phyloP scores from a whole-genome alignment of 2,113 vertebrate species.

The Sus scrofa region T2T-Sscrofa CM000818.6:56811501-56812000 shows the following conservation, averaged over 20 bases:
- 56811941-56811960: background rate
- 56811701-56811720: background rate
- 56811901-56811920: background rate
- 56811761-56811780: background rate
- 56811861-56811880: background rate
- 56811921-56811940: fast-evolving
- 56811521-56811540: background rate
- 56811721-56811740: background rate
- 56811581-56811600: background rate
- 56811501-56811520: too few species aligned
- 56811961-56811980: background rate
- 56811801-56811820: background rate
- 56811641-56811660: background rate
- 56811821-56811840: background rate
- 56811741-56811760: background rate
- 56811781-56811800: background rate
- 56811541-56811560: background rate
- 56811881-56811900: background rate
- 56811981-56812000: background rate
- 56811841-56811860: background rate
- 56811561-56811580: background rate
- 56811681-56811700: background rate
- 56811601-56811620: background rate
- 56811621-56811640: background rate
- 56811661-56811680: background rate